Base-by-base conservation (phyloP, 2,113 vertebrate genomes). In the Coryphaenoides rupestris region DNA sequence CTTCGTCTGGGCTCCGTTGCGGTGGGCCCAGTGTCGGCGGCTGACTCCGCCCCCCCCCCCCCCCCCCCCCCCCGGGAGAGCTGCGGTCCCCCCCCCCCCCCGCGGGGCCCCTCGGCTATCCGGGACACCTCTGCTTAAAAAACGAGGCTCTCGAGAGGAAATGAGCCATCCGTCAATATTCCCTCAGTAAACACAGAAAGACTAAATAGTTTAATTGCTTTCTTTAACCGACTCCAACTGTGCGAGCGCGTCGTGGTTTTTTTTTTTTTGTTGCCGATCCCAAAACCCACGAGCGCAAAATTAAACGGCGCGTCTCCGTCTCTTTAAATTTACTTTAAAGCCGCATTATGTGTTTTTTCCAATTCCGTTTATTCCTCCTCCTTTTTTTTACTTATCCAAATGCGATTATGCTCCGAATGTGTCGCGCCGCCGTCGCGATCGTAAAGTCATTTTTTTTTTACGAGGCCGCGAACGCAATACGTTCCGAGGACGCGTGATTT, bases 121-220 rank as follows among this genome's bases (percentile, higher is more conserved):
- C 75, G 78, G 70, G 72, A 79, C 74, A 54, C 75, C 76, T 61
- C 72, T 76, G 69, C 4, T 55, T 82, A 83, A 79, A 79, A 83
- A 79, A 79, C 76, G 78, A 53, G 71, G 64, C 66, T 77, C 73
- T 79, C 77, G 60, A 66, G 77, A 74, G 73, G 74, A 86, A 86
- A 83, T 84, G 59, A 83, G 49, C 72, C 77, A 76, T 85, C 69
- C 61, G 72, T 86, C 81, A 84, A 82, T 82, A 85, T 83, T 82
- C 77, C 67, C 73, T 78, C 65, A 80, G 56, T 78, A 79, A 86
- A 84, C 82, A 66, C 82, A 66, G 74, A 78, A 63, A 77, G 69
- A 78, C 71, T 59, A 67, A 80, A 77, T 56, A 72, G 72, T 66
- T 53, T 62, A 70, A 84, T 82, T 76, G 70, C 53, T 50, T 57